These are phyloP conservation scores for Pogona vitticeps DNA, from an alignment of 2,113 vertebrate genomes.

Conservation along the genomic window DNA sequence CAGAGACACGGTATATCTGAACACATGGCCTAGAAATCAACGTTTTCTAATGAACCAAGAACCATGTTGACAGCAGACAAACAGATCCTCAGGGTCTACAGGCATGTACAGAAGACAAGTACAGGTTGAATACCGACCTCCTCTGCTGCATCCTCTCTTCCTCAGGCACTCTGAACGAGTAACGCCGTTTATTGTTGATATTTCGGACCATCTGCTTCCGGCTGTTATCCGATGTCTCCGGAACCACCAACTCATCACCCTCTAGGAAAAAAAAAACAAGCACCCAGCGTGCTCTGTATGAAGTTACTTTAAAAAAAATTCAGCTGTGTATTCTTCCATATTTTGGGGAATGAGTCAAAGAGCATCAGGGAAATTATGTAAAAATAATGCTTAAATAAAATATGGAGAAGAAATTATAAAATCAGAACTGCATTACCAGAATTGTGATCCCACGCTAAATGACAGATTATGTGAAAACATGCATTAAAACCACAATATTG, in stretches of 20 bases:
- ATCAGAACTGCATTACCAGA: not conserved
- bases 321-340: not conserved
- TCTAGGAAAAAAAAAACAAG: constrained; percentile 76
- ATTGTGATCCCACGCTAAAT: not conserved
- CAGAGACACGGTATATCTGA: constrained; percentile 28
- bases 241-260: constrained; percentile 95
- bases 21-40: constrained; percentile 15
- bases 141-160: constrained; percentile 96
- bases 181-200: constrained; percentile 96
- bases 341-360: not conserved
- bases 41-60: constrained; percentile 29
- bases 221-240: constrained; percentile 97
- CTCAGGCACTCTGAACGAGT: constrained; percentile 95
- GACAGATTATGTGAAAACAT: not conserved
- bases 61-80: not conserved
- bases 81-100: constrained; percentile 42
- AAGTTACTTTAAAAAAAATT: not conserved
- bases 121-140: constrained; percentile 77
- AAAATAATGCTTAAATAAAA: not conserved
- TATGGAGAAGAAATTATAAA: not conserved
- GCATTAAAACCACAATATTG: not conserved
- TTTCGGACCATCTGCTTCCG: constrained; percentile 98
- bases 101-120: constrained; percentile 39
- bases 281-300: not conserved
- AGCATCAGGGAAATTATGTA: not conserved